Percentiles rank a stretch among this genome's conserved stretches.
phyloP scores from a whole-genome alignment of 2,888 invertebrate genomes.

The Disparrhopalites patrizii region DNA sequence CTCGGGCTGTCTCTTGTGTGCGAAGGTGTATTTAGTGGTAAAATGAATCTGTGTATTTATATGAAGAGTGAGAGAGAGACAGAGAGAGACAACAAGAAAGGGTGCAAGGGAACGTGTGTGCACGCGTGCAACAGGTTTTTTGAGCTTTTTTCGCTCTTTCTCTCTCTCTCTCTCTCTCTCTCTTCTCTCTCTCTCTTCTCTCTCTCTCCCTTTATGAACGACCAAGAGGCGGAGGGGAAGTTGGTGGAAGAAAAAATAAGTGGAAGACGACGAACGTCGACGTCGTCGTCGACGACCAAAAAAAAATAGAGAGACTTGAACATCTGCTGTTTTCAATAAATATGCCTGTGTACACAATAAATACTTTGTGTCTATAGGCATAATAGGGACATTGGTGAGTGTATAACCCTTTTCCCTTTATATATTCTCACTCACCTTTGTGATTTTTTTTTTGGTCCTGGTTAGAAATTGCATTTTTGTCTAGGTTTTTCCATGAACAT shows the following conservation, averaged over 20 bases:
- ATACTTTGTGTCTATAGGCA: too few relatives aligned
- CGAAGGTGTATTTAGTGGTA: background rate
- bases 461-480: background rate
- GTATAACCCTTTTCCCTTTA: background rate
- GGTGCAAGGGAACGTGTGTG: conserved; percentile 22
- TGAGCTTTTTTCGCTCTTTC: too few relatives aligned
- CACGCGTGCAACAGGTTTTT: conserved; percentile 36
- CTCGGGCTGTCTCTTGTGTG: too few relatives aligned
- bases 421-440: background rate
- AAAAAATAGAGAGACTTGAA: too few relatives aligned
- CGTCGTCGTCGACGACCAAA: background rate
- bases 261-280: conserved; percentile 18
- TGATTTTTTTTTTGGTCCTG: background rate
- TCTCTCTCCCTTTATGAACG: too few relatives aligned
- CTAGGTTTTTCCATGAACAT: too few relatives aligned
- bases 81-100: conserved; percentile 20
- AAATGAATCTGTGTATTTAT: background rate
- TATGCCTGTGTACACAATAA: conserved; percentile 11
- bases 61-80: background rate
- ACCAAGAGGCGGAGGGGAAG: too few relatives aligned
- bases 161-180: too few relatives aligned
- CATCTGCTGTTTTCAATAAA: conserved; percentile 31
- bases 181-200: too few relatives aligned
- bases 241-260: too few relatives aligned
- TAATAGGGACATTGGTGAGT: background rate